Evolutionary conservation across 2,113 vertebrate species (phyloP).

Genomic region (Colossoma macropomum): DNA sequence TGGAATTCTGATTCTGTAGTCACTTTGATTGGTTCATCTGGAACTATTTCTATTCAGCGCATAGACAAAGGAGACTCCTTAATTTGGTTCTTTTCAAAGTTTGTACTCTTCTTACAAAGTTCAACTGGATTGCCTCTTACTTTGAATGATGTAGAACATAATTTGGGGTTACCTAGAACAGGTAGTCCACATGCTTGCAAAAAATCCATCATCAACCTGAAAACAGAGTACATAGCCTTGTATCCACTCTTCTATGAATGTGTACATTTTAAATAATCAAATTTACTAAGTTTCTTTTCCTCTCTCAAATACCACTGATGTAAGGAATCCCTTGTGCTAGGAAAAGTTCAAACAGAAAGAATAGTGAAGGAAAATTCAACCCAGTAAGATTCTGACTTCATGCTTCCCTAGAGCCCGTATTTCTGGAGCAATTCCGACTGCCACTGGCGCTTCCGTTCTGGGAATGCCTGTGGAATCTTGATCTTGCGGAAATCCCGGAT

Average conservation of each 20-base stretch:
- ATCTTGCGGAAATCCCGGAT: constrained; percentile 91
- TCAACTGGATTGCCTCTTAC: background rate
- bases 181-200: background rate
- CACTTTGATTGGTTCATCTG: constrained; percentile 3
- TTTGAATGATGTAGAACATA: background rate
- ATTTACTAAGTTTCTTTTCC: background rate
- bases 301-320: background rate
- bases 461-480: constrained; percentile 88
- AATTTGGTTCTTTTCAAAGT: background rate
- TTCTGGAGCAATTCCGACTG: constrained; percentile 90
- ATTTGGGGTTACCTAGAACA: background rate
- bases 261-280: background rate
- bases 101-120: background rate
- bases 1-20: background rate
- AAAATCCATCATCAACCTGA: background rate
- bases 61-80: background rate
- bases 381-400: background rate
- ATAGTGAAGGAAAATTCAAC: background rate
- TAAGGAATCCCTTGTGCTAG: background rate
- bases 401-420: constrained; percentile 82
- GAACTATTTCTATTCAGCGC: constrained; percentile 13
- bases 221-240: background rate
- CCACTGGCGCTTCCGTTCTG: constrained; percentile 88
- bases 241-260: background rate
- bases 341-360: background rate